Evolutionary conservation across 1,140 invertebrate species (phyloP), one percentile per base, ranked within the genome.

Genomic region (Luehdorfia chinensis): DNA sequence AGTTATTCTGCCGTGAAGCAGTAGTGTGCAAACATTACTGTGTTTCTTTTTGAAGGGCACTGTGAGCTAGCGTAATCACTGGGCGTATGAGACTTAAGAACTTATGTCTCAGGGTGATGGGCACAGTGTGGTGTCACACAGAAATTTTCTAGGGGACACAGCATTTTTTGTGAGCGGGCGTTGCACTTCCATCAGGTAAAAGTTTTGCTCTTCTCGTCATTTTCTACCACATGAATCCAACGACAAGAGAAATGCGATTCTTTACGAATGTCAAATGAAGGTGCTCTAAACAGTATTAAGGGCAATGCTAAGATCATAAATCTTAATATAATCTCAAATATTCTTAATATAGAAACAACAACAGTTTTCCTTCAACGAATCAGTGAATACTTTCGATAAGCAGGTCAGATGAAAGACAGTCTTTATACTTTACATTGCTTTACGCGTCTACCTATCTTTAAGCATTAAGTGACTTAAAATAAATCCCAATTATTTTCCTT

Each of bases 241-340:
- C 9, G 32, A 8, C 18, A 16, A 19, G 4, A 8, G 27, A 37
- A 19, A 19, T 11, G 4, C 1, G 21, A 37, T 37, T 8, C n/a
- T 30, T 30, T 30, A 7, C 34, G 18, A 37, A 37, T 37, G 34
- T 23, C 34, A 37, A 37, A 37, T 37, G 34, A 37, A 37, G 21
- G 34, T 37, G 9, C 34, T 37, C 21, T 37, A 37, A 37, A 9
- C 18, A 37, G 34, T 37, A 37, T 37, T 37, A 37, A 37, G 34
- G 34, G 15, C 34, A 37, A 37, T 37, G 34, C 12, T 37, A 37
- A 37, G 18, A 16, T 9, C 5, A 37, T 37, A 37, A 37, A 23
- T 37, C 18, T 11, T 21, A n/a, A 21, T 19, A 37, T 37, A 23
- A 37, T 37, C 34, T 37, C 9, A 18, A 11, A 11, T 9, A 23